phyloP scores from a whole-genome alignment of 2,888 invertebrate species.

The Rhagophthalmus giganteus region DNA sequence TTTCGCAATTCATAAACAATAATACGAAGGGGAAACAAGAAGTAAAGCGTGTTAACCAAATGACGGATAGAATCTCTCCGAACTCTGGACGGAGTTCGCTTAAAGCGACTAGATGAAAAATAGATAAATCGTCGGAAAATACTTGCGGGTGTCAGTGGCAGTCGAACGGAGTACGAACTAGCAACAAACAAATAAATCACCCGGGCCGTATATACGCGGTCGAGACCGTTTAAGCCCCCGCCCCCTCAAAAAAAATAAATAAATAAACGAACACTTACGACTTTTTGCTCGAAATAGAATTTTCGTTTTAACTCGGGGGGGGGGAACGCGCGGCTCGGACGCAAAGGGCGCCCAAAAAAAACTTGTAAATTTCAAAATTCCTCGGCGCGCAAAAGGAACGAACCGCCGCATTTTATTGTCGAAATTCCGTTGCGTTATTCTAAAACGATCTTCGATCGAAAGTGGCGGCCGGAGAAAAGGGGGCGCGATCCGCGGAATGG shows the following conservation, averaged over 20 bases:
- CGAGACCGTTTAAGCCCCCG: slow-evolving; percentile 24
- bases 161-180: slow-evolving; percentile 35
- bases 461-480: neutral
- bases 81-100: slow-evolving; percentile 38
- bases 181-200: slow-evolving; percentile 40
- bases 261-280: slow-evolving; percentile 26
- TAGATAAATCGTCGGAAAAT: slow-evolving; percentile 42
- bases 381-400: slow-evolving; percentile 13
- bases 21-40: slow-evolving; percentile 11
- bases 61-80: slow-evolving; percentile 32
- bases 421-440: slow-evolving; percentile 13
- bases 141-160: slow-evolving; percentile 33
- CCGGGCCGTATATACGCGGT: no score
- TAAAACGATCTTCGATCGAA: slow-evolving; percentile 20
- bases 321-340: no score
- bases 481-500: slow-evolving; percentile 8
- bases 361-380: slow-evolving; percentile 16
- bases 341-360: slow-evolving; percentile 12
- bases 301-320: slow-evolving; percentile 16
- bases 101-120: slow-evolving; percentile 44
- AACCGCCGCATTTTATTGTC: slow-evolving; percentile 15
- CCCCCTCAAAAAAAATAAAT: no score
- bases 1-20: slow-evolving; percentile 7
- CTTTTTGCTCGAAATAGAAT: slow-evolving; percentile 4
- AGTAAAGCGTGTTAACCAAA: slow-evolving; percentile 40